Conservation (phyloP, 2,888 invertebrate genomes). For the Phlogophora meticulosa region DNA sequence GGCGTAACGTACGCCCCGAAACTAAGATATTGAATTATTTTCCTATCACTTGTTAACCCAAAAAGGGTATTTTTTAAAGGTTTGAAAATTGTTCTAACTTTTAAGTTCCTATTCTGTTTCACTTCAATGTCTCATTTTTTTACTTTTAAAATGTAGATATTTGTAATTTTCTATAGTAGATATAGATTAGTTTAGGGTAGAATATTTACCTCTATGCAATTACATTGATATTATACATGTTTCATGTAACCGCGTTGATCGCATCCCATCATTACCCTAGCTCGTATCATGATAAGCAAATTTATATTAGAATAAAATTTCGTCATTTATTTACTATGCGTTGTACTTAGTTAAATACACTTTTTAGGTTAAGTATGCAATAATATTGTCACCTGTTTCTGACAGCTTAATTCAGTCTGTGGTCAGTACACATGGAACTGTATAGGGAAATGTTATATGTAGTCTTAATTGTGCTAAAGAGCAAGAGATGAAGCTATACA, state of each 20-base stretch:
- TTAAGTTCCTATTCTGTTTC: background rate
- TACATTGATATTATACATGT: conserved; percentile 18
- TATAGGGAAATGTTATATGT: background rate
- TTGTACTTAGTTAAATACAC: conserved; percentile 15
- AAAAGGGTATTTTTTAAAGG: background rate
- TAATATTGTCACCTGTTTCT: background rate
- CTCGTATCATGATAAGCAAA: conserved; percentile 5
- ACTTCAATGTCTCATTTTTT: background rate
- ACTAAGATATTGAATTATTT: background rate
- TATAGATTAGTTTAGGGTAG: background rate
- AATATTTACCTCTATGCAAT: conserved; percentile 20
- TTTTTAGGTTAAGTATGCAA: conserved; percentile 4
- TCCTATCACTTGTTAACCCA: background rate
- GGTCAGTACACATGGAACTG: no score
- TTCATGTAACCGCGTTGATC: conserved; percentile 10
- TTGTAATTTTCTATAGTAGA: conserved; percentile 2
- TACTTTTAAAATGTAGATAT: background rate
- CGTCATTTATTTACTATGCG: conserved; percentile 4
- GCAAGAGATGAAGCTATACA: background rate
- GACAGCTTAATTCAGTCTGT: background rate
- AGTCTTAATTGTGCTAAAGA: background rate
- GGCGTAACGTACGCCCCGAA: background rate
- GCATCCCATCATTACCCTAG: conserved; percentile 9
- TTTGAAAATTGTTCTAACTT: background rate
- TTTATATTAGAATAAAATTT: background rate